Evolutionary conservation across 2,888 invertebrate genomes (phyloP).

Genomic region (Dromius quadrimaculatus): DNA sequence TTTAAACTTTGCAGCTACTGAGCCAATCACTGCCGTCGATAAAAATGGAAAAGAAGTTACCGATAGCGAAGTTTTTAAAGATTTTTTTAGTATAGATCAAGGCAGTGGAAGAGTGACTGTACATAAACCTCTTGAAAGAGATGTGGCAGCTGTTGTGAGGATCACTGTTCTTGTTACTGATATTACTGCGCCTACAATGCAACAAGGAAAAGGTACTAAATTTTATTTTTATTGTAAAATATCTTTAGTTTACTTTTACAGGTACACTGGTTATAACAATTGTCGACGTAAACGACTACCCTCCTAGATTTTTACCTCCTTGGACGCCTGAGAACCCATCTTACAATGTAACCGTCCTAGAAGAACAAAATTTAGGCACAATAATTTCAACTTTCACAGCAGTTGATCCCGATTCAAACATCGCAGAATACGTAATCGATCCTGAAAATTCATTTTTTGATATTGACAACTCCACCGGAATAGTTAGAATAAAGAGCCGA

Average conservation of each 20-base stretch:
- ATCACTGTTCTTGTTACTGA: conserved; percentile 86
- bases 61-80: conserved; percentile 68
- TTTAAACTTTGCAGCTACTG: conserved; percentile 76
- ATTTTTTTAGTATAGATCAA: conserved; percentile 76
- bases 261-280: conserved; percentile 77
- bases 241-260: conserved; percentile 58
- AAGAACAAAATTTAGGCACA: conserved; percentile 86
- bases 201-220: conserved; percentile 78
- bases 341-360: conserved; percentile 77
- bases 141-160: conserved; percentile 80
- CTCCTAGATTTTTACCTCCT: conserved; percentile 79
- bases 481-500: conserved; percentile 79
- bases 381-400: conserved; percentile 83
- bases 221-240: conserved; percentile 8
- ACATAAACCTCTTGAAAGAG: conserved; percentile 73
- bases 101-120: conserved; percentile 76
- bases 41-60: conserved; percentile 81
- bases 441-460: conserved; percentile 82
- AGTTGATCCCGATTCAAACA: conserved; percentile 85
- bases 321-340: conserved; percentile 77
- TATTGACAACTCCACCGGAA: conserved; percentile 85
- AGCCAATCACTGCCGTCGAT: conserved; percentile 82
- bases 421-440: conserved; percentile 79
- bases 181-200: conserved; percentile 81
- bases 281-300: conserved; percentile 78